A percentile compares a stretch with the other conserved stretches of the same genome.
These are phyloP conservation scores for Litoditis marina DNA, from an alignment of 2,888 invertebrate genomes.

Conservation along the genomic window DNA sequence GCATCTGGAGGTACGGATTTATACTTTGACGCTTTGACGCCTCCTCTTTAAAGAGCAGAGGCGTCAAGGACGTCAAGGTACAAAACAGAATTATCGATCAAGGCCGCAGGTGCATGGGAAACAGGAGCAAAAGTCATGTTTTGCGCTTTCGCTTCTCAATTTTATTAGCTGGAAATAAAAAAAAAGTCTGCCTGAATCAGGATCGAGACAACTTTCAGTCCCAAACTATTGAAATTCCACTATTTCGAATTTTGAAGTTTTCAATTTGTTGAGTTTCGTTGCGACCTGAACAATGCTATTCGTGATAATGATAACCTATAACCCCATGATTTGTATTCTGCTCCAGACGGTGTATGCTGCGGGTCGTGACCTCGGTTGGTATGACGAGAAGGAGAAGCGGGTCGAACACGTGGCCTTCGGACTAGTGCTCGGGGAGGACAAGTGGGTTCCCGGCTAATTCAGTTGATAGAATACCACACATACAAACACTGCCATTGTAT, in stretches of 20 bases:
- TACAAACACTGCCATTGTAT: too few species aligned
- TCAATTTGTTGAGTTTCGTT: too few species aligned
- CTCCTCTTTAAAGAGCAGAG: neutral
- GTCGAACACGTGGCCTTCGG: constrained; percentile 92
- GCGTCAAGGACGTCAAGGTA: too few species aligned
- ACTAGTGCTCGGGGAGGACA: constrained; percentile 94
- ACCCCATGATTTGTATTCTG: too few species aligned
- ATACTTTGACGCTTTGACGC: neutral
- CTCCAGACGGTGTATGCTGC: constrained; percentile 71
- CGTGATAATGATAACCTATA: too few species aligned
- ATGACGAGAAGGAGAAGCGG: constrained; percentile 70
- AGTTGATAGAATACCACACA: neutral
- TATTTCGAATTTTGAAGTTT: too few species aligned
- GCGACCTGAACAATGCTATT: too few species aligned
- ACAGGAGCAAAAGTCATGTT: neutral
- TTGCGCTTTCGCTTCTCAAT: too few species aligned
- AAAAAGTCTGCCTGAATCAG: too few species aligned
- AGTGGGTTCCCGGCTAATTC: constrained; percentile 55
- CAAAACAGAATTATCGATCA: too few species aligned
- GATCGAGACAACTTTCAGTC: neutral
- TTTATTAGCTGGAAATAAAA: too few species aligned
- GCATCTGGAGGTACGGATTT: constrained; percentile 50
- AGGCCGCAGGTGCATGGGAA: too few species aligned
- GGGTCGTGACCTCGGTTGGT: constrained; percentile 77
- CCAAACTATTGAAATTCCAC: neutral